Evolutionary conservation across 1,140 invertebrate species (phyloP).

Genomic region (Drosophila varians): DNA sequence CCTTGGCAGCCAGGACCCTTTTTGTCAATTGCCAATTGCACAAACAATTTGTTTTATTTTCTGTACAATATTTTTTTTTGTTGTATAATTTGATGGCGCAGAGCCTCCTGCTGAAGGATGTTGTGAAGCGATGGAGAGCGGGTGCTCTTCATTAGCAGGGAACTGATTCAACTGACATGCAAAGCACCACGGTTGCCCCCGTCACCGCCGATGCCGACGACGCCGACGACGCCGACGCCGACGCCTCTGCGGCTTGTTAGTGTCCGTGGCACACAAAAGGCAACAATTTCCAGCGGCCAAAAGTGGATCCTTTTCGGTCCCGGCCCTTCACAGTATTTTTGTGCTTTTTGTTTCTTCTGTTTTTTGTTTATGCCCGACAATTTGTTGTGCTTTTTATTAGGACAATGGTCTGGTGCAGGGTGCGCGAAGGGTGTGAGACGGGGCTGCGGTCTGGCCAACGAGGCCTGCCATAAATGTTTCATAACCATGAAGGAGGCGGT

Average conservation of each 20-base stretch:
- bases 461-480: constrained; percentile 67
- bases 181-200: constrained; percentile 5
- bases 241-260: constrained; percentile 47
- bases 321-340: constrained; percentile 12
- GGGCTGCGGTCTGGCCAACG: not conserved
- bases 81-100: constrained; percentile 22
- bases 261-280: constrained; percentile 53
- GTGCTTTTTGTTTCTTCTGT: constrained; percentile 13
- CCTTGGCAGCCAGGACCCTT: not conserved
- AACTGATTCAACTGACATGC: constrained; percentile 40
- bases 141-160: constrained; percentile 67
- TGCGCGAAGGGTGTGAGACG: not conserved
- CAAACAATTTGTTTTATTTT: constrained; percentile 32
- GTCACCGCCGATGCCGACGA: too few relatives aligned
- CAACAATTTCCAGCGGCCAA: constrained; percentile 42
- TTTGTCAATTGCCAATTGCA: constrained; percentile 60
- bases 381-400: constrained; percentile 77
- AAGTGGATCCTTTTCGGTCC: constrained; percentile 19
- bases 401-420: too few relatives aligned
- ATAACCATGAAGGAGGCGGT: constrained; percentile 61
- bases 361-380: constrained; percentile 57
- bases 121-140: not conserved
- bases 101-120: not conserved
- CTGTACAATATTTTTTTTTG: not conserved
- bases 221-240: too few relatives aligned